These are phyloP conservation scores for Stenichneumon culpator DNA, from an alignment of 2,888 invertebrate species.

Conservation along the genomic window DNA sequence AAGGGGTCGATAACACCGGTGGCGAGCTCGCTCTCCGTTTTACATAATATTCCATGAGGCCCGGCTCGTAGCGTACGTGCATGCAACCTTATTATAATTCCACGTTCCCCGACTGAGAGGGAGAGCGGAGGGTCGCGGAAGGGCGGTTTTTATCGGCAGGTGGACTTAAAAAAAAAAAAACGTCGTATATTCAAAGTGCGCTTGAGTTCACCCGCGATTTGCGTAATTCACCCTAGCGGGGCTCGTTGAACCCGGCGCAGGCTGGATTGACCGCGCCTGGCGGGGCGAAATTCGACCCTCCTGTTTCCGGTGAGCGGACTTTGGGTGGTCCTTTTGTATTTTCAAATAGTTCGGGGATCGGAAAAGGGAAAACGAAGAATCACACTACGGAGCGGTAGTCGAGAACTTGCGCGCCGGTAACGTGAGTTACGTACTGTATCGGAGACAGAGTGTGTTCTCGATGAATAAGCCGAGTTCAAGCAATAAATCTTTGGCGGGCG, in stretches of 20 bases:
- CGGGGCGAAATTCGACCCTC: neutral
- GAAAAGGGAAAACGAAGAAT: too few species aligned
- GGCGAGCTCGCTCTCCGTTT: conserved; percentile 38
- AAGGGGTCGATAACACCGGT: conserved; percentile 60
- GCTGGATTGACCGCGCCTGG: conserved; percentile 18
- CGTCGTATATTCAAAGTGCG: neutral
- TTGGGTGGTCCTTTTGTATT: neutral
- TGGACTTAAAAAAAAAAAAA: conserved; percentile 14
- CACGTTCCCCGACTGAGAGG: neutral
- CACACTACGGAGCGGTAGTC: neutral
- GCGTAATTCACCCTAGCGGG: conserved; percentile 15
- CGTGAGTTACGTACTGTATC: neutral
- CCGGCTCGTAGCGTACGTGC: conserved; percentile 16
- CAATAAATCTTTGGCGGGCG: conserved; percentile 53
- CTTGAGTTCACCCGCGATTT: conserved; percentile 26
- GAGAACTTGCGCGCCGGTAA: neutral
- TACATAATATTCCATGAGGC: conserved; percentile 49
- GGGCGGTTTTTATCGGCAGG: conserved; percentile 30
- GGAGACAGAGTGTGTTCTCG: conserved; percentile 29
- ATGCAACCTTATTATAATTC: conserved; percentile 43
- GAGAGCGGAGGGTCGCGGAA: conserved; percentile 9
- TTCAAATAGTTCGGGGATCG: too few species aligned
- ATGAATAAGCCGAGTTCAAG: conserved; percentile 45
- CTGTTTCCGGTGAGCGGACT: neutral
- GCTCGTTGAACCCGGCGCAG: conserved; percentile 30